Evolutionary conservation across 2,888 invertebrate species (phyloP).

Genomic region (Esperia sulphurella): DNA sequence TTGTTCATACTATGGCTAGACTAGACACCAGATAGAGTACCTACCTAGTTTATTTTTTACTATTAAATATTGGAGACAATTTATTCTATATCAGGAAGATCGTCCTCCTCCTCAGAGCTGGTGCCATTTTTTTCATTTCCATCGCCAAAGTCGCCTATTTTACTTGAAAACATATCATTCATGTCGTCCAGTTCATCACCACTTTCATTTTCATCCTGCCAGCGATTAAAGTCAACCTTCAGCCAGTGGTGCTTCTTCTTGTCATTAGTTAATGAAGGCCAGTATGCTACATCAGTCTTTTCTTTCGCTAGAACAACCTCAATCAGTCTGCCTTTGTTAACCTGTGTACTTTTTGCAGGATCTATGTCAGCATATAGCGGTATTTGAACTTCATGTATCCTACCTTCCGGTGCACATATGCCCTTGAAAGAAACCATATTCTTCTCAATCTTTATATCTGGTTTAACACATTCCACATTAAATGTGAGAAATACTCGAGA

Average conservation of each 20-base stretch:
- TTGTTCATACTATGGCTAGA: constrained; percentile 23
- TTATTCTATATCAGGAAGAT: constrained; percentile 84
- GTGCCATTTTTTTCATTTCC: constrained; percentile 74
- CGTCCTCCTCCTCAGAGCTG: constrained; percentile 88
- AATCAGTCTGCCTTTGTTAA: constrained; percentile 84
- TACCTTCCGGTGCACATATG: constrained; percentile 89
- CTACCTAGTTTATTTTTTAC: constrained; percentile 31
- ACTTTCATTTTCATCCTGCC: constrained; percentile 97
- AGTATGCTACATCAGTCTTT: constrained; percentile 85
- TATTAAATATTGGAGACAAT: constrained; percentile 21
- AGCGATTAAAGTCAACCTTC: constrained; percentile 97
- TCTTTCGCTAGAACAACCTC: constrained; percentile 85
- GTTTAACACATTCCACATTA: constrained; percentile 92
- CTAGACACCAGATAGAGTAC: constrained; percentile 19
- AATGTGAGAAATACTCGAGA: constrained; percentile 89
- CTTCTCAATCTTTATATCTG: constrained; percentile 85
- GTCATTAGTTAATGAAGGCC: constrained; percentile 92
- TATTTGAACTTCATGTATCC: constrained; percentile 91
- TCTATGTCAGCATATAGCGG: constrained; percentile 91
- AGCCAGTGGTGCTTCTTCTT: constrained; percentile 96
- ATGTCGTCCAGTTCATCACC: constrained; percentile 82
- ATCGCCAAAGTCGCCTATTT: constrained; percentile 49
- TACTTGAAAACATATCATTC: constrained; percentile 58
- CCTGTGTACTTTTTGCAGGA: constrained; percentile 85
- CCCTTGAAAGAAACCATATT: constrained; percentile 89